Conservation (phyloP, 2,797 vertebrate genomes). For the Dallia pectoralis region DNA sequence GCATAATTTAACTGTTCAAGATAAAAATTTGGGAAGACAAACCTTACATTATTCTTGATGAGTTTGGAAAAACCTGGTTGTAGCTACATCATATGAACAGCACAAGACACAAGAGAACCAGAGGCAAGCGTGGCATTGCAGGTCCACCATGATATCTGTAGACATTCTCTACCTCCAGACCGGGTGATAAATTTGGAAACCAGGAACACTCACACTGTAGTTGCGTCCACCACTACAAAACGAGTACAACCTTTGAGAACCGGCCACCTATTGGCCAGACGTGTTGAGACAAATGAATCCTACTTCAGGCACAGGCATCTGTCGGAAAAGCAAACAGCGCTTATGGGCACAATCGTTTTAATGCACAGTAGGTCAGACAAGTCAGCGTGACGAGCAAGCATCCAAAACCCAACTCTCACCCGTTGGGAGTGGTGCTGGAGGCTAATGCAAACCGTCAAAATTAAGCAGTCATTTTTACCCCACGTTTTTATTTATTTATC, state of each 20-base stretch:
- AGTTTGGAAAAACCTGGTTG: no score
- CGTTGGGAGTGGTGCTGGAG: background rate
- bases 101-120: no score
- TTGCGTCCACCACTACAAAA: background rate
- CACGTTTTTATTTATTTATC: conserved; percentile 73
- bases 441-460: conserved; percentile 48
- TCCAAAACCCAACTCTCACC: conserved; percentile 1
- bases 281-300: background rate
- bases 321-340: background rate
- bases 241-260: background rate
- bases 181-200: background rate
- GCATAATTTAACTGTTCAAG: background rate
- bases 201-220: background rate
- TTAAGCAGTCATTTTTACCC: conserved; percentile 58
- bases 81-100: no score
- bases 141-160: background rate
- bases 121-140: no score
- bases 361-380: background rate
- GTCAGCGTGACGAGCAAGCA: background rate
- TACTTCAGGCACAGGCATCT: background rate
- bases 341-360: background rate
- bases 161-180: background rate
- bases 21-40: no score
- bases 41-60: no score
- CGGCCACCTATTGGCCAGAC: background rate